Base-by-base conservation (phyloP, 2,797 vertebrate species). In the Brachymystax lenok region DNA sequence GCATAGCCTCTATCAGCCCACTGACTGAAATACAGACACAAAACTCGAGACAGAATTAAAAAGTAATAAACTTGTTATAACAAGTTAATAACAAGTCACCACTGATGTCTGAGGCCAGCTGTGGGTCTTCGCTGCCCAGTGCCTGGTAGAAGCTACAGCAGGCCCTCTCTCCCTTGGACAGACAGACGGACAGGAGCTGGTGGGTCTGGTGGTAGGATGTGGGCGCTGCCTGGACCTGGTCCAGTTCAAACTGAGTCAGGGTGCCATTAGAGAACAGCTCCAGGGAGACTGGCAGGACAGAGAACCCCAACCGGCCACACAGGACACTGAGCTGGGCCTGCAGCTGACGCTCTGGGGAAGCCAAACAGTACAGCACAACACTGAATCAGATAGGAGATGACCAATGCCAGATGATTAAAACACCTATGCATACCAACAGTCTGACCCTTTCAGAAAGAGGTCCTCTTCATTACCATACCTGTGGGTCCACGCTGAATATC, bases 231-330 rank as follows among this genome's bases (percentile, higher is more conserved):
- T 91, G 85, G 70, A 90, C 73, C 46, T 68, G 81, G 30, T 91
- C 89, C 46, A 90, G 71, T 68, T 91, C 89, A 13, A 88, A 79
- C 81, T 90, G 88, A 28, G 85, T 88, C 19, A 91, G 73, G 59
- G 68, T 79, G 68, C 77, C 82, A 16, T 21, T 74, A 27, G 89
- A 88, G 82, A 88, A 91, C 6, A 91, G 82, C 19, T 78, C 77
- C 76, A 82, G 74, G 52, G 88, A 87, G 19, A 90, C 78, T 0
- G 89, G 88, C 66, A 83, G 77, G 27, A 86, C 82, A 1, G 83
- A 83, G 16, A 63, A 79, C 19, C 89, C 86, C 68, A 91, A 75
- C 27, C 87, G 84, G 14, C 77, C 68, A 33, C 88, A 88, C 54
- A 91, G 74, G 63, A 78, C 76, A 21, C 74, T 81, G 35, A 87